These are phyloP conservation scores for Rhynchonycteris naso DNA, from an alignment of 2,797 vertebrate genomes.

Conservation along the genomic window DNA sequence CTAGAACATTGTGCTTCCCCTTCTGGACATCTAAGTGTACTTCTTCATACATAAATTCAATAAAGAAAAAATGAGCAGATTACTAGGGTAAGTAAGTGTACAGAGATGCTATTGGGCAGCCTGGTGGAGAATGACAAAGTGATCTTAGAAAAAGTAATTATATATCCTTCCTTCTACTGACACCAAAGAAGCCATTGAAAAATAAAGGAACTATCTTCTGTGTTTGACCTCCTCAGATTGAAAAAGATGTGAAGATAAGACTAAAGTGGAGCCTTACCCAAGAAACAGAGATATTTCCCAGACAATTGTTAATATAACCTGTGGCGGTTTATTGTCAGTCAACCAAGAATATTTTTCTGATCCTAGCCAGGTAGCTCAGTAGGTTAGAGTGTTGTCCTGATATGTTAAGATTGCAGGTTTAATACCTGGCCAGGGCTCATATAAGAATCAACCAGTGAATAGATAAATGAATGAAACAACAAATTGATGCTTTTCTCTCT, in stretches of 20 bases:
- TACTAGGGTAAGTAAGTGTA: background rate
- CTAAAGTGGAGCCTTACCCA: background rate
- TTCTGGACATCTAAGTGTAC: background rate
- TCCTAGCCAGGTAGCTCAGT: no score
- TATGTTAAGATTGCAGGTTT: no score
- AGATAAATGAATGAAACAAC: no score
- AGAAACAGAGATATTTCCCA: background rate
- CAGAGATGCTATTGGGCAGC: background rate
- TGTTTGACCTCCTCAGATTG: background rate
- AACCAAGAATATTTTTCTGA: background rate
- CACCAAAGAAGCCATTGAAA: background rate
- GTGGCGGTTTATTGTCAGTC: background rate
- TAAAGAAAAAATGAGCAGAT: background rate
- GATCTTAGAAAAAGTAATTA: background rate
- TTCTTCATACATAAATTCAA: background rate
- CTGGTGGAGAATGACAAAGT: background rate
- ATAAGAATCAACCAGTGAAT: no score
- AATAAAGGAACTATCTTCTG: background rate
- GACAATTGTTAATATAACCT: background rate
- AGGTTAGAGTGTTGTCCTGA: no score
- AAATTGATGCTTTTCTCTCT: no score
- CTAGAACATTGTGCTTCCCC: background rate
- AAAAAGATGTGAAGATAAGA: background rate
- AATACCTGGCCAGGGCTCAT: no score
- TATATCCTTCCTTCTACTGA: background rate